Evolutionary conservation across 2,888 invertebrate species (phyloP).

Genomic region (Cryptophagus acutangulus): DNA sequence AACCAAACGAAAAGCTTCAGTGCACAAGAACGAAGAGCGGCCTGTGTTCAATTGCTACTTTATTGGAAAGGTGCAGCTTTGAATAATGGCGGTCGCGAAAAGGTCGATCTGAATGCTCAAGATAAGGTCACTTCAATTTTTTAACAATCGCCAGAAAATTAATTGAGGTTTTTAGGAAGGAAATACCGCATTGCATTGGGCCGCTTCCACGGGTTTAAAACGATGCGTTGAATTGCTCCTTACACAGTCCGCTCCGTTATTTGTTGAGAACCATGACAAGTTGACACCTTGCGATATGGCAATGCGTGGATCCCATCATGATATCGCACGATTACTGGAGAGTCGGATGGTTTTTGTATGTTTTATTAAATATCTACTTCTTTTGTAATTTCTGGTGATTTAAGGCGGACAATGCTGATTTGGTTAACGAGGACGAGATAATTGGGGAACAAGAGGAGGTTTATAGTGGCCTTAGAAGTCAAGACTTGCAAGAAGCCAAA

Average conservation of each 20-base stretch:
- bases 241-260: conserved; percentile 56
- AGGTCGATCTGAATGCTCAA: conserved; percentile 54
- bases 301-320: conserved; percentile 54
- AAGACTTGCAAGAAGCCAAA: conserved; percentile 66
- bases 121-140: conserved; percentile 50
- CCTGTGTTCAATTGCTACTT: conserved; percentile 58
- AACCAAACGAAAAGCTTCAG: conserved; percentile 50
- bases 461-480: conserved; percentile 59
- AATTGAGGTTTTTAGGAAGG: conserved; percentile 51
- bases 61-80: conserved; percentile 57
- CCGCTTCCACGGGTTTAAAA: conserved; percentile 57
- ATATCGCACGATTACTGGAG: conserved; percentile 60
- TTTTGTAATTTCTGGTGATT: conserved; percentile 10
- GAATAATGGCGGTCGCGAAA: conserved; percentile 55
- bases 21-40: conserved; percentile 55
- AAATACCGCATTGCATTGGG: conserved; percentile 64
- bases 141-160: background rate
- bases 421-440: conserved; percentile 51
- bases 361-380: conserved; percentile 19
- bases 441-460: conserved; percentile 50
- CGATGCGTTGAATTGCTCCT: conserved; percentile 60
- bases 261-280: conserved; percentile 58
- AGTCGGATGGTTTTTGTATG: conserved; percentile 64
- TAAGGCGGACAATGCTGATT: conserved; percentile 49
- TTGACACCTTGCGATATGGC: conserved; percentile 64